These are phyloP conservation scores for Chiloscyllium punctatum DNA, from an alignment of 2,797 vertebrate species.

Conservation along the genomic window DNA sequence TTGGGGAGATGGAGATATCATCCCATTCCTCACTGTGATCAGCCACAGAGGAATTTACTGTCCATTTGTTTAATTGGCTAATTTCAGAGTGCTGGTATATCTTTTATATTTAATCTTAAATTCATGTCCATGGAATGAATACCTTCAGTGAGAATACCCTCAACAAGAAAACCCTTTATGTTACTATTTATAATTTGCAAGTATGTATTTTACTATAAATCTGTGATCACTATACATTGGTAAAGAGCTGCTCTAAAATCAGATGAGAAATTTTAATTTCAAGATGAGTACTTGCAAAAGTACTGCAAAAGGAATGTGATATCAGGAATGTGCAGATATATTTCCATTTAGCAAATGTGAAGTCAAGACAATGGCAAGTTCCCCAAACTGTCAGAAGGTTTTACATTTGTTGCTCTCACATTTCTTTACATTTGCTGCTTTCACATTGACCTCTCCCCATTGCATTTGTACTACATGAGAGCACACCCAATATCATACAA, in stretches of 20 bases:
- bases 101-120: not conserved
- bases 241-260: not conserved
- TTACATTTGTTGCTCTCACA: no score
- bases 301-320: not conserved
- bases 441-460: not conserved
- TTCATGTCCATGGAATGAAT: not conserved
- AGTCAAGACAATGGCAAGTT: not conserved
- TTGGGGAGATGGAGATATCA: no score
- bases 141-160: not conserved
- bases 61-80: not conserved
- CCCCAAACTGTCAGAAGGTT: not conserved
- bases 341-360: not conserved
- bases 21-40: no score
- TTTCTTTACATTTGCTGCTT: not conserved
- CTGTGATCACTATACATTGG: not conserved
- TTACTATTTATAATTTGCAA: not conserved
- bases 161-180: not conserved
- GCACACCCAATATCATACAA: not conserved
- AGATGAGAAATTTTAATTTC: not conserved
- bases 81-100: not conserved
- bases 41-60: not conserved
- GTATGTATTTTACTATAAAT: not conserved
- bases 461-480: not conserved
- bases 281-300: not conserved
- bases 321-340: not conserved